A percentile compares a stretch with the other conserved stretches of the same genome.
Evolutionary conservation across 2,888 invertebrate species (phyloP).

Genomic region (Orchesellides sinensis): DNA sequence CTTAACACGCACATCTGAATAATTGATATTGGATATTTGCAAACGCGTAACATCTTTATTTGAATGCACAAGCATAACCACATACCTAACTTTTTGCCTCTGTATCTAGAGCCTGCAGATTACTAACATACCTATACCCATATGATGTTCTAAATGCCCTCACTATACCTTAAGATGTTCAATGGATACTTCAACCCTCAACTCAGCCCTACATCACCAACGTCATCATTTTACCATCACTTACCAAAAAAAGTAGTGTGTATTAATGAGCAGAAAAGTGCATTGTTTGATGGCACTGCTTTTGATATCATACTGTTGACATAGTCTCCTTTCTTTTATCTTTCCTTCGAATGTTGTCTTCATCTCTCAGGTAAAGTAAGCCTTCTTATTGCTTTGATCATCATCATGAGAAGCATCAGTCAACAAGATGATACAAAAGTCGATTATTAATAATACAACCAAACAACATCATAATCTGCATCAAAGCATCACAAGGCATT

Average conservation of each 20-base stretch:
- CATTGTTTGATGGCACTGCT: conserved; percentile 6
- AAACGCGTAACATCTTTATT: too few relatives aligned
- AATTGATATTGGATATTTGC: too few relatives aligned
- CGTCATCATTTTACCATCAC: conserved; percentile 6
- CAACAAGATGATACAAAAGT: conserved; percentile 52
- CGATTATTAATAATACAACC: conserved; percentile 60
- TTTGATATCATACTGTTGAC: conserved; percentile 39
- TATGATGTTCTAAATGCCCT: too few relatives aligned
- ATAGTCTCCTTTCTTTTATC: conserved; percentile 56
- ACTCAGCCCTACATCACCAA: too few relatives aligned
- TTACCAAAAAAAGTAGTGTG: conserved; percentile 9
- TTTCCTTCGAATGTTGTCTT: conserved; percentile 29
- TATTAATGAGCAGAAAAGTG: conserved; percentile 1
- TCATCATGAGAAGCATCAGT: conserved; percentile 29
- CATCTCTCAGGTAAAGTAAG: conserved; percentile 30
- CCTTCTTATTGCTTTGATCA: conserved; percentile 24
- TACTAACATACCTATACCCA: too few relatives aligned
- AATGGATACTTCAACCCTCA: too few relatives aligned
- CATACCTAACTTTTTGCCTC: too few relatives aligned
- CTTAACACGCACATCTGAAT: too few relatives aligned
- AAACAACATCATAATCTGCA: conserved; percentile 34
- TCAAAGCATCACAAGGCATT: conserved; percentile 13
- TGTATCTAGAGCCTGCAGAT: too few relatives aligned
- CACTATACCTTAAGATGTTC: too few relatives aligned
- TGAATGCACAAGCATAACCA: too few relatives aligned